Base-by-base conservation (phyloP, 2,888 invertebrate genomes). In the Dasypogon diadema region DNA sequence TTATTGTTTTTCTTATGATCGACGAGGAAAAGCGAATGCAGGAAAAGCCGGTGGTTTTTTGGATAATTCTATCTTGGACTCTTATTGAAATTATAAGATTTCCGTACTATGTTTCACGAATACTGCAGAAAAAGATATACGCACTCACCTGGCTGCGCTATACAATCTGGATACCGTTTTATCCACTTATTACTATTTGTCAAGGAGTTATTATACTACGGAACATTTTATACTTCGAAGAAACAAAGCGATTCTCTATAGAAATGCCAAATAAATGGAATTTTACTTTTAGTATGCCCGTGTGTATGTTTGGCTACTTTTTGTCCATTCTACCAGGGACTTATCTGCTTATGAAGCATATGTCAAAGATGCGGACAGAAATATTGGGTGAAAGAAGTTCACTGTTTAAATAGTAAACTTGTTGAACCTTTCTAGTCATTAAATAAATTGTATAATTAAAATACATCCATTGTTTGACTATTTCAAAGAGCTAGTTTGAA, bases 81-180 rank as follows among this genome's bases (percentile, higher is more conserved):
- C 82, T 89, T 5, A 90, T 95, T 63, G 98, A 98, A 87, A 83
- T 97, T 18, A 89, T 96, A 79, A 90, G 95, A 94, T 94, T 98
- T 87, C 97, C 97, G 0, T 98, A 92, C 86, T 98, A 98, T 87
- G 92, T 97, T 82, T 88, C 92, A 0, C 92, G 94, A 81, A 86
- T 95, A 0, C 90, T 95, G 81, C 91, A 93, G 76, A 90, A 90
- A 26, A 91, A 95, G 76, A 88, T 93, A 34, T 88, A 89, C 56
- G 81, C 93, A 2, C 85, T 98, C 6, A 97, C 96, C 0, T 98
- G 98, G 98, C 86, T 98, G 2, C 90, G 98, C 18, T 98, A 98
- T 85, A 93, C 95, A 0, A 89, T 96, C 75, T 98, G 98, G 98
- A 95, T 98, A 79, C 92, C 95, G 0, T 88, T 98, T 0, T 98